Evolutionary conservation across 2,888 invertebrate genomes (phyloP).

Genomic region (Ditylenchus weischeri): DNA sequence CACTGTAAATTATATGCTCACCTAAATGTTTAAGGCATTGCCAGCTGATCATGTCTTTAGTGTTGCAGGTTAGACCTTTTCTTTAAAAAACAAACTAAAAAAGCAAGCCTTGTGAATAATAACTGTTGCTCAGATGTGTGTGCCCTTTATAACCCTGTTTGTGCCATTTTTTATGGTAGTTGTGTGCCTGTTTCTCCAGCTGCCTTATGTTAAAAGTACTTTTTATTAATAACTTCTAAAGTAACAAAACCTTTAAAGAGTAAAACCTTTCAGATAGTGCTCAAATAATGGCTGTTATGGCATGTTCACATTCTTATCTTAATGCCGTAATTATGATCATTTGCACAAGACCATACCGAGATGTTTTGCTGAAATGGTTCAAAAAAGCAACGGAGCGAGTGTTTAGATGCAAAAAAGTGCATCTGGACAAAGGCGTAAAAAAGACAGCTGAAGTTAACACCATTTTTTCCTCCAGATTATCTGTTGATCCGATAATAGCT

Average conservation of each 20-base stretch:
- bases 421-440: no score
- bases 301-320: not conserved
- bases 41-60: not conserved
- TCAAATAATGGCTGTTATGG: not conserved
- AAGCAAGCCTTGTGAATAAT: no score
- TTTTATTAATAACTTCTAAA: not conserved
- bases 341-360: constrained; percentile 2
- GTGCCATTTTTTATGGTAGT: not conserved
- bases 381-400: no score
- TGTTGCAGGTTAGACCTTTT: not conserved
- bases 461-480: no score
- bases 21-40: not conserved
- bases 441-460: no score
- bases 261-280: not conserved
- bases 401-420: no score
- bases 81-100: not conserved
- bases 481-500: no score
- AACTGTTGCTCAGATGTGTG: not conserved
- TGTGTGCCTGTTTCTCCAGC: constrained; percentile 4
- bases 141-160: not conserved
- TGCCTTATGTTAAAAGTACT: constrained; percentile 5
- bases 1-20: no score
- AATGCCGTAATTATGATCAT: constrained; percentile 1
- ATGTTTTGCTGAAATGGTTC: not conserved
- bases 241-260: not conserved